Conservation (phyloP, 2,113 vertebrate genomes). For the Nothobranchius kuhntae region DNA sequence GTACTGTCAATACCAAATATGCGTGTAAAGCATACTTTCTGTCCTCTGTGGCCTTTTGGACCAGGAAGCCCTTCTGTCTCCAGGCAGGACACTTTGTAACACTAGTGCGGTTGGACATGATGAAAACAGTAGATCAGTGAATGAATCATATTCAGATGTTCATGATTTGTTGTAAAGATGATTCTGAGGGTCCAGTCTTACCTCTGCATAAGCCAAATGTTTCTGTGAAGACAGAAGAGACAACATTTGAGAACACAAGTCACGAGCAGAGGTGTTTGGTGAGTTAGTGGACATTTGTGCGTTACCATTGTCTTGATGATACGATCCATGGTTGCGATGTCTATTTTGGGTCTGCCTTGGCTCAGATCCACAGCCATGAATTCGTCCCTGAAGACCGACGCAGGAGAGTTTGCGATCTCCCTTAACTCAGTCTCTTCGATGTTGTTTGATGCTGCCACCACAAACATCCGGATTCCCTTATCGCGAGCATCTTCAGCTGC, state of each 20-base stretch:
- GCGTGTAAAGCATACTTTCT: slow-evolving; percentile 69
- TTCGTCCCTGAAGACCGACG: slow-evolving; percentile 83
- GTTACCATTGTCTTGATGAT: slow-evolving; percentile 93
- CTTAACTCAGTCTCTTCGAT: slow-evolving; percentile 84
- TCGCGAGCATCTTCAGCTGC: slow-evolving; percentile 86
- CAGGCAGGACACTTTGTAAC: slow-evolving; percentile 72
- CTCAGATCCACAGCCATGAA: slow-evolving; percentile 82
- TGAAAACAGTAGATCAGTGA: slow-evolving; percentile 7
- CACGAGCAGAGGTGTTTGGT: neutral
- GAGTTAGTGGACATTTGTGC: neutral
- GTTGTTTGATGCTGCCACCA: slow-evolving; percentile 83
- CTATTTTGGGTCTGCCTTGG: slow-evolving; percentile 55
- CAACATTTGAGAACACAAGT: slow-evolving; percentile 16
- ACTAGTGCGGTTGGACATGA: slow-evolving; percentile 52
- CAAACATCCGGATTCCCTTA: slow-evolving; percentile 85
- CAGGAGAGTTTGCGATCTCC: slow-evolving; percentile 87
- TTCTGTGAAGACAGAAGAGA: slow-evolving; percentile 57
- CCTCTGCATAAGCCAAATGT: slow-evolving; percentile 74
- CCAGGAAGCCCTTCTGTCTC: slow-evolving; percentile 69
- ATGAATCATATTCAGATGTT: neutral
- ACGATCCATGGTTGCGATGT: slow-evolving; percentile 78
- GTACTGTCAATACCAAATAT: neutral
- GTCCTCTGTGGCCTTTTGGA: slow-evolving; percentile 73
- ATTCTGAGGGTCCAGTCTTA: slow-evolving; percentile 39
- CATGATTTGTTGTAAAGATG: neutral